Percentiles rank a stretch among this genome's conserved stretches.
phyloP scores from a whole-genome alignment of 2,113 vertebrate species.

The Nymphicus hollandicus region DNA sequence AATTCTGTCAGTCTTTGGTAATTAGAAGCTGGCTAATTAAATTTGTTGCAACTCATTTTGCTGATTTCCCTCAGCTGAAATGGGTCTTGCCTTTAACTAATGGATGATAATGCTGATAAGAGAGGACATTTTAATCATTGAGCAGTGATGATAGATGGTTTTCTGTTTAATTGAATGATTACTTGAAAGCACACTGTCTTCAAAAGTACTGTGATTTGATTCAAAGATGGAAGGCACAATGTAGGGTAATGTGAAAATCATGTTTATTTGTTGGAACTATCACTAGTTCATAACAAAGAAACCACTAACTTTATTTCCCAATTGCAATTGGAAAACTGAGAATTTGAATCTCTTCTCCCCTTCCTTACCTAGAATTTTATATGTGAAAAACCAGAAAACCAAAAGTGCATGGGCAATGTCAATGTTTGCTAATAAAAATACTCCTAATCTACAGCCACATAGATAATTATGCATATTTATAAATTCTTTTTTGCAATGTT shows the following conservation, averaged over 20 bases:
- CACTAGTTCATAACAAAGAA: not conserved
- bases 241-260: not conserved
- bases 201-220: not conserved
- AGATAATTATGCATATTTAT: not conserved
- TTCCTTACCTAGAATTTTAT: not conserved
- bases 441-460: not conserved
- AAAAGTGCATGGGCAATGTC: no score
- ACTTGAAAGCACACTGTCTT: constrained; percentile 55
- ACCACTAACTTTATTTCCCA: not conserved
- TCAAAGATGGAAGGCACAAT: not conserved
- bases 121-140: constrained; percentile 70
- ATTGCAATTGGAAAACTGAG: not conserved
- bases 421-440: not conserved
- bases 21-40: constrained; percentile 63
- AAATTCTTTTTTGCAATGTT: not conserved
- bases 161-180: constrained; percentile 64
- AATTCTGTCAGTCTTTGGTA: constrained; percentile 10
- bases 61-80: constrained; percentile 36
- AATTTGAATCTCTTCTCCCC: not conserved
- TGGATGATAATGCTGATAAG: constrained; percentile 54
- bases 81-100: constrained; percentile 59
- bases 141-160: constrained; percentile 52
- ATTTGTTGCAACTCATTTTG: constrained; percentile 47
- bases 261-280: not conserved
- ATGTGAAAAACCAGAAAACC: not conserved